Conservation (phyloP, 2,113 vertebrate genomes). For the Hydrochoerus hydrochaeris region DNA sequence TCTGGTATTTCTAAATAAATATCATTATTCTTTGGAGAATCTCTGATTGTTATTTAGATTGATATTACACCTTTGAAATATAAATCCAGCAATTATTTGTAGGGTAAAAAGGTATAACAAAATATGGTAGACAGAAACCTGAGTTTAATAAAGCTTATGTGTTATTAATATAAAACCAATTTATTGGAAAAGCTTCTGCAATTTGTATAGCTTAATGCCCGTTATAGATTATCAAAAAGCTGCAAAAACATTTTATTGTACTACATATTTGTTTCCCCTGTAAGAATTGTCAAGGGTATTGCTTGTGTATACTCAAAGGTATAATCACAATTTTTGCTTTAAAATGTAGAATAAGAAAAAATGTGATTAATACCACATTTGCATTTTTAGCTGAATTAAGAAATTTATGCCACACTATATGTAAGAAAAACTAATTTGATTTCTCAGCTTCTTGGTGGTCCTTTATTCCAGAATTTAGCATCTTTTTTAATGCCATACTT, state of each 20-base stretch:
- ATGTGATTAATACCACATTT: neutral
- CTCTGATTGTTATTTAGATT: neutral
- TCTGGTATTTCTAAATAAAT: neutral
- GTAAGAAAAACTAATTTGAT: conserved; percentile 46
- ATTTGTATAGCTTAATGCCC: neutral
- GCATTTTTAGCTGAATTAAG: neutral
- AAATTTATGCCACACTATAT: neutral
- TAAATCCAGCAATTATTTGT: neutral
- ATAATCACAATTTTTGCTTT: neutral
- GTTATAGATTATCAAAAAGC: neutral
- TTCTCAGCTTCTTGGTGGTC: neutral
- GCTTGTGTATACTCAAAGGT: neutral
- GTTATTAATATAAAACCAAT: neutral
- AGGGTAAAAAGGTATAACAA: neutral
- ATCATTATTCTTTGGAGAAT: neutral
- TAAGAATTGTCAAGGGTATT: neutral
- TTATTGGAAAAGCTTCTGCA: neutral
- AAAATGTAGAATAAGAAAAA: neutral
- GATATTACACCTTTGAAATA: neutral
- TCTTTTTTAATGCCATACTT: neutral
- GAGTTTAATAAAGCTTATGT: conserved; percentile 6
- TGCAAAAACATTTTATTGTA: neutral
- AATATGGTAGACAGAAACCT: neutral
- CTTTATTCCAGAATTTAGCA: conserved; percentile 22
- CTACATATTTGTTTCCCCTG: conserved; percentile 46